Evolutionary conservation across 2,797 vertebrate genomes (phyloP).

Genomic region (Acanthopagrus latus): DNA sequence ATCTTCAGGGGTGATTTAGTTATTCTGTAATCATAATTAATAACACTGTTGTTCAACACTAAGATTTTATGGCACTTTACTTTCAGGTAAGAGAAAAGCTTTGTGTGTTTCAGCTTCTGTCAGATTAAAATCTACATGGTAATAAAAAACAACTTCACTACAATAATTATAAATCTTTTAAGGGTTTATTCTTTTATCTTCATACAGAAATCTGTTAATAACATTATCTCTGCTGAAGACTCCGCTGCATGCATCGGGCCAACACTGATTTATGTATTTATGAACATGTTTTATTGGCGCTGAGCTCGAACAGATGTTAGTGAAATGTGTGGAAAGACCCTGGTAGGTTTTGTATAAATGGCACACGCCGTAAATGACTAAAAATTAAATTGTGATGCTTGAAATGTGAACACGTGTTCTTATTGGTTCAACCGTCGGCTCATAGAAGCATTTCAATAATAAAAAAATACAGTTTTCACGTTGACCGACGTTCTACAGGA

Average conservation of each 20-base stretch:
- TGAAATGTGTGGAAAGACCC: background rate
- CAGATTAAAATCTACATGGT: background rate
- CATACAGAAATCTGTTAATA: background rate
- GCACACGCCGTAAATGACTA: background rate
- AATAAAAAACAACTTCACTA: background rate
- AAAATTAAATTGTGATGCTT: background rate
- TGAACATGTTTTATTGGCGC: background rate
- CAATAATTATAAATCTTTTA: background rate
- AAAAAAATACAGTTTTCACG: background rate
- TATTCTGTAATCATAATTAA: background rate
- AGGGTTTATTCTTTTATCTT: background rate
- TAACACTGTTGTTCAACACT: background rate
- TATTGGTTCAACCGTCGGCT: background rate
- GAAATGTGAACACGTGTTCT: background rate
- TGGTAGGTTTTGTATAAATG: too few relatives aligned
- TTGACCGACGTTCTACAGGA: background rate
- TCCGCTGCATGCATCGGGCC: background rate
- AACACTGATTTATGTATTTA: background rate
- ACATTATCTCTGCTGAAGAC: too few relatives aligned
- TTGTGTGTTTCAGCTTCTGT: background rate
- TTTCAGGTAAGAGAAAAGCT: background rate
- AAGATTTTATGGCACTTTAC: background rate
- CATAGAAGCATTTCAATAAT: background rate
- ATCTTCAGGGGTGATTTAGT: background rate
- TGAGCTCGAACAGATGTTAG: background rate